phyloP scores from a whole-genome alignment of 2,113 vertebrate species.

The Pelobates fuscus region DNA sequence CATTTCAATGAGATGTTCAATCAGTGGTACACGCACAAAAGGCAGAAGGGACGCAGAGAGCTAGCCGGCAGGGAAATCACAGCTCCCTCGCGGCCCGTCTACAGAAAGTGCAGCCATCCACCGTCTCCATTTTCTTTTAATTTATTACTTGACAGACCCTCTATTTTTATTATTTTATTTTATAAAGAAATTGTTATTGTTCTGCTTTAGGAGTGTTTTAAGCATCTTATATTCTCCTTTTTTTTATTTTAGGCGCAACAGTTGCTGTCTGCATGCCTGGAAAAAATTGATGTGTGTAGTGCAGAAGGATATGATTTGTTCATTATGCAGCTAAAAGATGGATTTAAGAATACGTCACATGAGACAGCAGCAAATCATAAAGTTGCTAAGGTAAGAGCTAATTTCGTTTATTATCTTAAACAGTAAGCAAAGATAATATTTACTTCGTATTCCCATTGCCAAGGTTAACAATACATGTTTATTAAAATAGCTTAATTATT shows the following conservation, averaged over 20 bases:
- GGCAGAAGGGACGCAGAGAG: too few species aligned
- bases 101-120: too few species aligned
- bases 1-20: too few species aligned
- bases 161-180: too few species aligned
- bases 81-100: too few species aligned
- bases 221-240: not conserved
- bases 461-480: not conserved
- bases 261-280: conserved; percentile 90
- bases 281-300: conserved; percentile 95
- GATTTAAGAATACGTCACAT: conserved; percentile 98
- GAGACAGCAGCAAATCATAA: conserved; percentile 99
- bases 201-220: too few species aligned
- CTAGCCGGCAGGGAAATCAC: too few species aligned
- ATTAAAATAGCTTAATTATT: too few species aligned
- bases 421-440: not conserved
- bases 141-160: too few species aligned
- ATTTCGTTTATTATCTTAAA: not conserved
- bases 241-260: conserved; percentile 84
- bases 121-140: too few species aligned
- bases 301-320: conserved; percentile 96
- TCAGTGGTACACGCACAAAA: too few species aligned
- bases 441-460: not conserved
- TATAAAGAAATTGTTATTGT: too few species aligned
- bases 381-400: conserved; percentile 92
- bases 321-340: conserved; percentile 95